Evolutionary conservation across 2,888 invertebrate species (phyloP), one percentile per base, ranked within the genome.

Genomic region (Crocallis elinguaria): DNA sequence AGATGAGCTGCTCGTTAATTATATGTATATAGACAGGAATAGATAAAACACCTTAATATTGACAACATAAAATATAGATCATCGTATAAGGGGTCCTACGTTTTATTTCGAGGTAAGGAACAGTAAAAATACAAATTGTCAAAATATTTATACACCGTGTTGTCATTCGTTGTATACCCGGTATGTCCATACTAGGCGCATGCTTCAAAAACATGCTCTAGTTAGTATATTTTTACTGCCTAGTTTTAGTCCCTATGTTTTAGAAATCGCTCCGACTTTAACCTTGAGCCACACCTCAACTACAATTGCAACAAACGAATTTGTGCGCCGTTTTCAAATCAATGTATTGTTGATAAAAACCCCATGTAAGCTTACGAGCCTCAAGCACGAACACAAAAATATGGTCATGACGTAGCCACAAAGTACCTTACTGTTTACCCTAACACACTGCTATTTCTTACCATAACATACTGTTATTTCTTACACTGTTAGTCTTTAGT

Each of bases 291-390:
- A 37, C 29, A 12, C 6, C 29, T n/a, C 25, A 38, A 17, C 25
- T 5, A 14, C 27, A 46, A 46, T 32, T 60, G 53, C 53, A 57
- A 13, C 45, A 42, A 49, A 39, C 43, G 64, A 73, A 76, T 73
- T 71, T 71, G 74, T 75, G 70, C 64, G 65, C 65, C 71, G 70
- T 73, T 71, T 73, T 75, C 76, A 77, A 80, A 82, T 82, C 82
- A 82, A 82, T 82, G 79, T 70, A 71, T 66, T 71, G 69, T 69
- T 79, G 77, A 82, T 79, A 82, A 81, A 77, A 79, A 57, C 12
- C 27, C 37, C 46, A 49, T 52, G 52, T 43, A 33, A 39, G 55
- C 49, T 63, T 56, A 63, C 56, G 55, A 49, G 45, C 38, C 9
- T 5, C 14, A 14, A 44, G 8, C 62, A 60, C 60, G 62, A 54